Conservation (phyloP, 2,797 vertebrate genomes). For the Scomberomorus guttatus region DNA sequence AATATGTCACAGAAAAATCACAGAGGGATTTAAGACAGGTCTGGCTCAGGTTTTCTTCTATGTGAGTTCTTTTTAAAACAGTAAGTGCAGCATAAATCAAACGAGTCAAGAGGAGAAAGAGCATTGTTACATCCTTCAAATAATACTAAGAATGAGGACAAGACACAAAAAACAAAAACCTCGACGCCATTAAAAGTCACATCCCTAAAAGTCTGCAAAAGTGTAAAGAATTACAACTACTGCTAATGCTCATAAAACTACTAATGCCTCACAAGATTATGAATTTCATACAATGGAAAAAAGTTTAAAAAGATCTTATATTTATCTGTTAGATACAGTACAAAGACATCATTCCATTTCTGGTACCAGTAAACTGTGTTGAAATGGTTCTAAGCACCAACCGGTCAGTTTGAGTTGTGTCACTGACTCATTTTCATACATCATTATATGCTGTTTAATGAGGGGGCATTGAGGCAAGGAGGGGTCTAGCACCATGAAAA, state of each 20-base stretch:
- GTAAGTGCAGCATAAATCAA: constrained; percentile 85
- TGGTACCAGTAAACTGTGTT: constrained; percentile 74
- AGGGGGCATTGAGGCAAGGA: constrained; percentile 76
- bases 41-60: constrained; percentile 87
- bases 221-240: constrained; percentile 82
- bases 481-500: constrained; percentile 87
- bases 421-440: constrained; percentile 76
- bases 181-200: constrained; percentile 75
- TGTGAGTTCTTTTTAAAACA: constrained; percentile 80
- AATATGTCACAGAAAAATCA: constrained; percentile 94
- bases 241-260: constrained; percentile 82
- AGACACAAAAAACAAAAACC: constrained; percentile 67
- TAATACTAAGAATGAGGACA: constrained; percentile 75
- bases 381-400: constrained; percentile 87
- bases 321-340: constrained; percentile 84
- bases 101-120: constrained; percentile 68
- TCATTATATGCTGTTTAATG: constrained; percentile 78
- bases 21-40: constrained; percentile 91
- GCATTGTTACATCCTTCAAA: constrained; percentile 76
- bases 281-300: constrained; percentile 79
- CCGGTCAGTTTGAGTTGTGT: constrained; percentile 77
- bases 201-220: constrained; percentile 79
- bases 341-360: constrained; percentile 86
- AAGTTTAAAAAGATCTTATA: constrained; percentile 65
- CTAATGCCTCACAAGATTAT: constrained; percentile 82